phyloP scores from a whole-genome alignment of 2,888 invertebrate species.

The Hemistola chrysoprasaria region DNA sequence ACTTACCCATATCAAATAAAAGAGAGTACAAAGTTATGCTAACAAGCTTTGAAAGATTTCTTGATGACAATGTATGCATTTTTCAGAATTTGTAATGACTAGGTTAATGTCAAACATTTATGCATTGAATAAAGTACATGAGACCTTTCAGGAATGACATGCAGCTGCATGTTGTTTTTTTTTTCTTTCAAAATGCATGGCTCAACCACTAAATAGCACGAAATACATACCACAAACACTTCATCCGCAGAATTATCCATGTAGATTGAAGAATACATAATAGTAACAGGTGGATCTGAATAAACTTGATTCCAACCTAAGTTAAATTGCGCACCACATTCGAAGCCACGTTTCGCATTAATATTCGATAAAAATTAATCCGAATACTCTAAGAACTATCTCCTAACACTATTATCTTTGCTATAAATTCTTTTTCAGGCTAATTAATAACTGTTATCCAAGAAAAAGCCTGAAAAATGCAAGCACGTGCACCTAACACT shows the following conservation, averaged over 20 bases:
- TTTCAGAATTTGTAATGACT: too few relatives aligned
- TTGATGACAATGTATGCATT: too few relatives aligned
- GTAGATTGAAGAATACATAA: conserved; percentile 43
- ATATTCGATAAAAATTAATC: conserved; percentile 30
- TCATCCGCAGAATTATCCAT: conserved; percentile 52
- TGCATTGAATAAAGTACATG: conserved; percentile 24
- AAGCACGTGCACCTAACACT: conserved; percentile 76
- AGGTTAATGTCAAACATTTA: neutral
- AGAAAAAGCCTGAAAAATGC: conserved; percentile 70
- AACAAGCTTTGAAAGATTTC: too few relatives aligned
- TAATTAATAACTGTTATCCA: conserved; percentile 49
- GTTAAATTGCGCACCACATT: conserved; percentile 48
- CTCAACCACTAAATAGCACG: neutral
- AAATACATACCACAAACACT: conserved; percentile 71
- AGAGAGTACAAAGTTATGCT: too few relatives aligned
- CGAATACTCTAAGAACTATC: conserved; percentile 19
- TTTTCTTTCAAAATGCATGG: conserved; percentile 11
- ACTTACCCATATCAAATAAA: too few relatives aligned
- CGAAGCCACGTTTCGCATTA: conserved; percentile 45
- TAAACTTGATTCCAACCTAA: conserved; percentile 57
- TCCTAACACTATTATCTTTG: conserved; percentile 29
- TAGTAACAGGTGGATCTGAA: conserved; percentile 49
- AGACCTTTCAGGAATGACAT: conserved; percentile 45
- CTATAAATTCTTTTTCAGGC: conserved; percentile 33
- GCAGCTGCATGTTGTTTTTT: conserved; percentile 29